Base-by-base conservation (phyloP, 2,797 vertebrate genomes). In the Argentina silus region DNA sequence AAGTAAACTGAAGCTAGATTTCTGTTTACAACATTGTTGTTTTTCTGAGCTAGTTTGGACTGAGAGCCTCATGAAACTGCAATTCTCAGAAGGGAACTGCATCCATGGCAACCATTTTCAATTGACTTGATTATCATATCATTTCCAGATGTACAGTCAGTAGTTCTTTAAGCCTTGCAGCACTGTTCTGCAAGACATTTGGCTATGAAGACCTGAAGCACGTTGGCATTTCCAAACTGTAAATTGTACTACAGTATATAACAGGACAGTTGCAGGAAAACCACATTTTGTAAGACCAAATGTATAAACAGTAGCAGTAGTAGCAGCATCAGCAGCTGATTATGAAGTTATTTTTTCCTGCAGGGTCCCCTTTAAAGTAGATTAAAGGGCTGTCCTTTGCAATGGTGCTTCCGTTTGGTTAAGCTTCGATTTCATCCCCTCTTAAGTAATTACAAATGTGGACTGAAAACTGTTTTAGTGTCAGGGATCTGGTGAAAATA, bases 61-160 rank as follows among this genome's bases (percentile, higher is more conserved):
- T 43, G 10, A 45, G 68, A 74, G 76, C 70, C 69, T 68, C 1
- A 1, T 53, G 57, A 74, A 79, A 75, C 66, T 65, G 72, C 42
- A 67, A 63, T 76, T 77, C 76, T 81, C 66, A 75, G 67, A 78
- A 51, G 70, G 72, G 74, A 84, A 85, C 51, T 60, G 85, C 78
- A 83, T 87, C 79, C 78, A 77, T 83, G 73, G 78, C 65, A 81
- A 85, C 75, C 77, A 61, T 73, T 61, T 76, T 84, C 77, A 82
- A 82, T 81, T 55, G 71, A 62, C 74, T 81, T 65, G 47, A 85
- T 90, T 84, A 86, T 85, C 78, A 83, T 85, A 91, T 91, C 61
- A 83, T 83, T 89, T 90, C 86, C 89, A 91, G 86, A 89, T 92
- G 89, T 83, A 72, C 45, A 77, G 66, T 77, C 59, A 44, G 73